phyloP scores from a whole-genome alignment of 2,113 vertebrate genomes.

The Promerops cafer region DNA sequence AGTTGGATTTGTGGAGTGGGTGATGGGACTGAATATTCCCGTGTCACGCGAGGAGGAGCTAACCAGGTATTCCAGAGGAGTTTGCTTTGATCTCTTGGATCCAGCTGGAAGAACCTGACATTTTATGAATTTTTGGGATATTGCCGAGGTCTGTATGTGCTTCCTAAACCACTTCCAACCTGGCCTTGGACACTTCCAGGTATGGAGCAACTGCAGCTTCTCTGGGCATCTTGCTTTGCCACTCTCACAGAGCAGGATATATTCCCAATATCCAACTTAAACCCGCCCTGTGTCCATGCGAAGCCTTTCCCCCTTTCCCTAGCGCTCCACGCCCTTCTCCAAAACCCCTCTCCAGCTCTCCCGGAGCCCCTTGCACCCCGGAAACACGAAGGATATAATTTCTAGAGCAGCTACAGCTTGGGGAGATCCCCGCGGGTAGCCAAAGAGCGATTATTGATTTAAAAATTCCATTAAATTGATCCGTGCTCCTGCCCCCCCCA shows the following conservation, averaged over 20 bases:
- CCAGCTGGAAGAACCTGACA: background rate
- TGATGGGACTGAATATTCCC: fast-evolving
- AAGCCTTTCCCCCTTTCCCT: background rate
- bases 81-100: background rate
- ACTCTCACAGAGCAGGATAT: background rate
- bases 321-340: background rate
- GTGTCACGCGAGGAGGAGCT: fast-evolving
- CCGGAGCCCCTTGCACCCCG: too few relatives aligned
- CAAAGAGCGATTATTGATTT: background rate
- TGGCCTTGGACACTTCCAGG: background rate
- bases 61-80: background rate
- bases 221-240: background rate
- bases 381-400: background rate
- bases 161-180: background rate
- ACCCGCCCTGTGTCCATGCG: fast-evolving
- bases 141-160: background rate
- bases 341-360: background rate
- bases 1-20: background rate
- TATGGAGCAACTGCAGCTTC: background rate
- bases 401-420: background rate
- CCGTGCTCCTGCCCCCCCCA: background rate
- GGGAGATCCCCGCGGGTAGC: background rate
- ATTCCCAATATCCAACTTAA: background rate
- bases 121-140: fast-evolving
- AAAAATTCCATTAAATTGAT: background rate